Percentiles rank a stretch among this genome's conserved stretches.
Evolutionary conservation across 2,888 invertebrate genomes (phyloP).

Genomic region (Microctonus brassicae): DNA sequence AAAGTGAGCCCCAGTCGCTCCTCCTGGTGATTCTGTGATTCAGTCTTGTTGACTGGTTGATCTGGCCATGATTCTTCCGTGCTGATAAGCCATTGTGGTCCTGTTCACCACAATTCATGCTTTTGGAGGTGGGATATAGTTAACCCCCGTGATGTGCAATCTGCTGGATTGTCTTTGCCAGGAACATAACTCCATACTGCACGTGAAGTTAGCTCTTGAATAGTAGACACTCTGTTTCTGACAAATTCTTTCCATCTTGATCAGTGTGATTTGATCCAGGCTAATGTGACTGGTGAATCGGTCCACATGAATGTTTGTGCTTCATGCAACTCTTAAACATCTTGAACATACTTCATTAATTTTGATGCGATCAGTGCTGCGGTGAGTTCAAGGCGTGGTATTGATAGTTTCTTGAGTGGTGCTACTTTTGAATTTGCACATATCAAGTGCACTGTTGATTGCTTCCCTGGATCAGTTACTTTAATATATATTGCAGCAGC

Average conservation of each 20-base stretch:
- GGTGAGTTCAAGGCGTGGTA: conserved; percentile 33
- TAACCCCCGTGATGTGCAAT: conserved; percentile 47
- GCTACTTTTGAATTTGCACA: conserved; percentile 36
- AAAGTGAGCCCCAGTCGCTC: neutral
- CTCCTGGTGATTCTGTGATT: neutral
- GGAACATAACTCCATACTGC: conserved; percentile 40
- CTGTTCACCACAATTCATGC: conserved; percentile 46
- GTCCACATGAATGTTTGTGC: conserved; percentile 41
- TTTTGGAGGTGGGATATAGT: conserved; percentile 29
- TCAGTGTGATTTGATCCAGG: conserved; percentile 41
- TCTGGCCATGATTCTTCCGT: neutral
- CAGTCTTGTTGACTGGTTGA: neutral
- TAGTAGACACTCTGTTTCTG: conserved; percentile 34
- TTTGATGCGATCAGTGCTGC: conserved; percentile 24
- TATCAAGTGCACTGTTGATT: neutral
- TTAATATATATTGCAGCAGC: neutral
- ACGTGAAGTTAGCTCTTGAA: conserved; percentile 23
- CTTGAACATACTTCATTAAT: conserved; percentile 15
- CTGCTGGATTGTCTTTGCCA: conserved; percentile 46
- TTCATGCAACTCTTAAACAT: neutral
- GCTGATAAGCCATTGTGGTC: conserved; percentile 32
- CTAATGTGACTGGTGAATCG: conserved; percentile 44
- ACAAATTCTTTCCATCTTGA: conserved; percentile 37
- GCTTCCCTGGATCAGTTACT: neutral
- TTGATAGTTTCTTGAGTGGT: conserved; percentile 31